phyloP scores from a whole-genome alignment of 2,888 invertebrate species.

The Eudasyphora cyanicolor region DNA sequence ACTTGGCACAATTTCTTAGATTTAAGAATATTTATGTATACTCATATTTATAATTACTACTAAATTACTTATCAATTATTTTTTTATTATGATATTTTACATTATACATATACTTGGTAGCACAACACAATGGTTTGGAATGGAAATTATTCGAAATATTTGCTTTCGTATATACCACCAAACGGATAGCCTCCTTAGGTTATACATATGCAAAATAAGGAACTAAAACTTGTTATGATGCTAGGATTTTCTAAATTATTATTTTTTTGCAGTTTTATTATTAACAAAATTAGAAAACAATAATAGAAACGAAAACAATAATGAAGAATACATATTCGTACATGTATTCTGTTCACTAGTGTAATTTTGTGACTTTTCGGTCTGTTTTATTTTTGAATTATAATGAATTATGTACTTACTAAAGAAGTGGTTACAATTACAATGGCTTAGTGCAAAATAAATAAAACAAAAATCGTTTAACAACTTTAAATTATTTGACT shows the following conservation, averaged over 20 bases:
- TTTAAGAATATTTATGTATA: background rate
- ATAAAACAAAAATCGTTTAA: background rate
- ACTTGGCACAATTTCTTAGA: conserved; percentile 60
- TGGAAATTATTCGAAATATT: conserved; percentile 1
- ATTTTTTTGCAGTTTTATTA: conserved; percentile 1
- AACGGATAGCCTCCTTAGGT: background rate
- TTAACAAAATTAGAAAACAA: conserved; percentile 43
- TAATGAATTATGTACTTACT: background rate
- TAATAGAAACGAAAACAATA: conserved; percentile 40
- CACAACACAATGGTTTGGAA: conserved; percentile 33
- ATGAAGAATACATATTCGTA: conserved; percentile 42
- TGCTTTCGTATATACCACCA: conserved; percentile 9
- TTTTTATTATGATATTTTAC: conserved; percentile 49
- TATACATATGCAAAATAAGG: conserved; percentile 52
- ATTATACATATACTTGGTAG: conserved; percentile 23
- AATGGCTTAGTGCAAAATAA: background rate
- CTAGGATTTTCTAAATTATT: conserved; percentile 56
- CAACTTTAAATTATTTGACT: conserved; percentile 6
- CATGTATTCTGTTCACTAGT: conserved; percentile 46
- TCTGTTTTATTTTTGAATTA: background rate
- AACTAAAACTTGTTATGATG: conserved; percentile 43
- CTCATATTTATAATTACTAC: background rate
- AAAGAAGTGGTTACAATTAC: background rate
- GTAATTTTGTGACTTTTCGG: conserved; percentile 23
- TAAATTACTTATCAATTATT: conserved; percentile 18